A percentile compares a stretch with the other conserved stretches of the same genome.
These are phyloP conservation scores for Bettongia penicillata DNA, from an alignment of 2,113 vertebrate genomes.

Conservation along the genomic window DNA sequence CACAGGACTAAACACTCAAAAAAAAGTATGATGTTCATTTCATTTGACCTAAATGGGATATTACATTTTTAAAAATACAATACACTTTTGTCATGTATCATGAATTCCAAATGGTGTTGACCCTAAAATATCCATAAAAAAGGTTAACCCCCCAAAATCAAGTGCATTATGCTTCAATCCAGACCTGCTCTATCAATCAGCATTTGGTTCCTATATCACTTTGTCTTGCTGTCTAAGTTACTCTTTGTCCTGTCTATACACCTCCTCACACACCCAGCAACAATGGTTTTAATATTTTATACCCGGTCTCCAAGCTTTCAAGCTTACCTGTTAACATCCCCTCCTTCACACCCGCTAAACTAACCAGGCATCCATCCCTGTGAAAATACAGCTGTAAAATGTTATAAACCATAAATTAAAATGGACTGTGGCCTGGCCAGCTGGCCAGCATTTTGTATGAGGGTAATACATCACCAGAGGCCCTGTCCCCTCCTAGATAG, in stretches of 20 bases:
- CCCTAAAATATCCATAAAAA: slow-evolving; percentile 46
- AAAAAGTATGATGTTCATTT: not conserved
- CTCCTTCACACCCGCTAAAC: slow-evolving; percentile 80
- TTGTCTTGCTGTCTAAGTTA: slow-evolving; percentile 44
- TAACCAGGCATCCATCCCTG: slow-evolving; percentile 77
- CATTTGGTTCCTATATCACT: slow-evolving; percentile 16
- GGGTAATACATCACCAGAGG: slow-evolving; percentile 71
- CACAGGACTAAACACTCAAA: not conserved
- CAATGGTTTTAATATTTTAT: slow-evolving; percentile 30
- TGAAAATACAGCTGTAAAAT: slow-evolving; percentile 81
- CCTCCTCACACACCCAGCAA: slow-evolving; percentile 49
- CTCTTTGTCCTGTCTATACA: slow-evolving; percentile 65
- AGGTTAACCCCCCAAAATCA: not conserved
- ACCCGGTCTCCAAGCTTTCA: slow-evolving; percentile 45
- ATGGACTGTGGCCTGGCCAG: slow-evolving; percentile 75
- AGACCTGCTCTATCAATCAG: not conserved
- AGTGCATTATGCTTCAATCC: slow-evolving; percentile 22
- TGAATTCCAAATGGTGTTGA: slow-evolving; percentile 30
- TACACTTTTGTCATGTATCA: slow-evolving; percentile 33
- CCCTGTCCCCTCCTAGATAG: slow-evolving; percentile 53
- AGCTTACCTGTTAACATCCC: slow-evolving; percentile 82
- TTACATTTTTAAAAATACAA: not conserved
- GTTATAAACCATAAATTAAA: slow-evolving; percentile 84
- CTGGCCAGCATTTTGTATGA: slow-evolving; percentile 64
- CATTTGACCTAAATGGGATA: not conserved